Evolutionary conservation across 2,113 vertebrate species (phyloP), one percentile per base, ranked within the genome.

Genomic region (Corythornis madagascariensis): DNA sequence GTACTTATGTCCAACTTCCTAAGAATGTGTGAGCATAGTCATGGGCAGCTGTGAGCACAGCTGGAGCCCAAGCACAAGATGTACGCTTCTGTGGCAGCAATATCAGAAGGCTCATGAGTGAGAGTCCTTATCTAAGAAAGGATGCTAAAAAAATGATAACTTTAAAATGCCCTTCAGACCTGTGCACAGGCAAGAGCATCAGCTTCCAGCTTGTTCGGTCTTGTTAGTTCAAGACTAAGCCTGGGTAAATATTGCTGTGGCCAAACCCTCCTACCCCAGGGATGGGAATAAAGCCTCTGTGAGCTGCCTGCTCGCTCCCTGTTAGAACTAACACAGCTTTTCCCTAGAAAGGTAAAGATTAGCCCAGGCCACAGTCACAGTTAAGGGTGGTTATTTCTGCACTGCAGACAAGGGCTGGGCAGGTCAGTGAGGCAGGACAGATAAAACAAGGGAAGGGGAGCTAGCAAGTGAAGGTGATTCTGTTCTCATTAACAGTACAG

Each of bases 161-260:
- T 72, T 89, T 60, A 6, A 22, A 87, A 72, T 47, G 33, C 48
- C 60, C 57, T 80, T 83, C 2, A 20, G 66, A 75, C 9, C 16
- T 26, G 50, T 43, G 67, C 71, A 52, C 0, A 0, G 67, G 45
- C 66, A 66, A 60, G 42, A 77, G 64, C 67, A 85, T 21, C 60
- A 59, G 61, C 50, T 56, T 66, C 70, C 69, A 83, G 78, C 79
- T 79, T 57, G 47, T 71, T 93, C 83, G n/a, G 57, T 74, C 77
- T 57, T 93, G 80, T 91, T 78, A 92, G 86, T 61, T 52, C 55
- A 94, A 82, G 92, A 76, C 81, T 82, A 93, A 80, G 38, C 38
- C 64, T 84, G 50, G 63, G 85, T 76, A 86, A 95, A 94, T 64
- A 81, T 0, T 56, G 45, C 77, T 75, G 80, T 38, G 52, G 61